Evolutionary conservation across 2,797 vertebrate species (phyloP), one percentile per base, ranked within the genome.

Genomic region (Galaxias olidus): DNA sequence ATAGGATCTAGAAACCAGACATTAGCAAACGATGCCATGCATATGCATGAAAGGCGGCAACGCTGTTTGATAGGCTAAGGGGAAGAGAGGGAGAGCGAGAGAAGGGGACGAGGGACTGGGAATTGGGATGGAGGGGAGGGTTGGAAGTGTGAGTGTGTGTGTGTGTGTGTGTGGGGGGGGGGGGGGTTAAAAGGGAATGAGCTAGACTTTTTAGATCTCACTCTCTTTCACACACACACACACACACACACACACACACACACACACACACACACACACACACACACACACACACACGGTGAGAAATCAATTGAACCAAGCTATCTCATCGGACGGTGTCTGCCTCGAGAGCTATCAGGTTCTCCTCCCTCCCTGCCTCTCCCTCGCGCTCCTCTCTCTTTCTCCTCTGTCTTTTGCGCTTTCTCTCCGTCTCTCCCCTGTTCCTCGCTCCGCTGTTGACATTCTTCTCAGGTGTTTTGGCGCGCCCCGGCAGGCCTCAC

Each of bases 11-110:
- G 17, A 1, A 10, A 58, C 63, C 51, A 30, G 30, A 45, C 44
- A 51, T 1, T 18, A 57, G 61, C 41, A 66, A 20, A 62, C 41
- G 48, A 60, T 63, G 43, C 48, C 40, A 75, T 71, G 47, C 61
- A 71, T 71, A 75, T 65, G 53, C 65, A 75, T 75, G 19, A 54
- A 17, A 5, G 12, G 20, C 42, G 30, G 30, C 30, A 30, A 30
- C 6, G 30, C 30, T 30, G 30, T 41, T 55, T 63, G 8, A 20
- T 42, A 46, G 11, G 14, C 20, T 4, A 9, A 9, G 54, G 14
- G 20, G 20, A 8, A n/a, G 54, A 42, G 12, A 41, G 30, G n/a
- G n/a, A 12, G 4, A 11, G 7, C 10, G 30, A 40, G 53, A 12
- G 20, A 14, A 51, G 14, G n/a, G 49, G 49, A 51, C 0, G 14